Conservation (phyloP, 2,113 vertebrate genomes). For the Neodontobutis hainanensis region DNA sequence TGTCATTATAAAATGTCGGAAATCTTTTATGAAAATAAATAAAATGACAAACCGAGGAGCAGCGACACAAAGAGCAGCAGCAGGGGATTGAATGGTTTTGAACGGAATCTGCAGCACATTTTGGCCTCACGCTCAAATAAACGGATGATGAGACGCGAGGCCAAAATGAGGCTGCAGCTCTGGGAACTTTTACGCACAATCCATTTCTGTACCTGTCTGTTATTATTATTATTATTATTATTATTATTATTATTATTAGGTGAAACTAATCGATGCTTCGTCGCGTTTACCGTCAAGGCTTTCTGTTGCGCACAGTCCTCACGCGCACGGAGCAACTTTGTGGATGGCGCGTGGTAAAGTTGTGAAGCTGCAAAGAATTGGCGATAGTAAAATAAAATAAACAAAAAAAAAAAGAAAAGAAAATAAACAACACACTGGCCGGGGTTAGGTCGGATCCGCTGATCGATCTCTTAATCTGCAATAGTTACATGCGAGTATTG, state of each 20-base stretch:
- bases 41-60: too few relatives aligned
- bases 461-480: conserved; percentile 78
- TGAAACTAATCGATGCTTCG: neutral
- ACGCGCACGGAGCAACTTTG: conserved; percentile 39
- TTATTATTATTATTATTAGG: neutral
- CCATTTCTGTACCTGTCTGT: neutral
- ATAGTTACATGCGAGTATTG: conserved; percentile 78
- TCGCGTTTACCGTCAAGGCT: neutral
- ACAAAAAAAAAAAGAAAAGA: conserved; percentile 21
- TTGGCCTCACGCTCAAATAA: too few relatives aligned
- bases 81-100: too few relatives aligned
- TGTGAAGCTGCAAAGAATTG: conserved; percentile 57
- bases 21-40: too few relatives aligned
- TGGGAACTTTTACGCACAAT: too few relatives aligned
- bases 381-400: conserved; percentile 13
- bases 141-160: too few relatives aligned
- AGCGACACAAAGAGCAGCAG: too few relatives aligned
- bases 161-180: too few relatives aligned
- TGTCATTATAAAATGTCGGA: neutral
- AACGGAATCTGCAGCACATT: too few relatives aligned
- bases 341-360: conserved; percentile 42
- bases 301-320: neutral
- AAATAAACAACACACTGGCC: conserved; percentile 55
- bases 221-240: conserved; percentile 10
- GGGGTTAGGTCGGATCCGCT: conserved; percentile 63